Evolutionary conservation across 2,888 invertebrate species (phyloP).

Genomic region (Nudaria mundana): DNA sequence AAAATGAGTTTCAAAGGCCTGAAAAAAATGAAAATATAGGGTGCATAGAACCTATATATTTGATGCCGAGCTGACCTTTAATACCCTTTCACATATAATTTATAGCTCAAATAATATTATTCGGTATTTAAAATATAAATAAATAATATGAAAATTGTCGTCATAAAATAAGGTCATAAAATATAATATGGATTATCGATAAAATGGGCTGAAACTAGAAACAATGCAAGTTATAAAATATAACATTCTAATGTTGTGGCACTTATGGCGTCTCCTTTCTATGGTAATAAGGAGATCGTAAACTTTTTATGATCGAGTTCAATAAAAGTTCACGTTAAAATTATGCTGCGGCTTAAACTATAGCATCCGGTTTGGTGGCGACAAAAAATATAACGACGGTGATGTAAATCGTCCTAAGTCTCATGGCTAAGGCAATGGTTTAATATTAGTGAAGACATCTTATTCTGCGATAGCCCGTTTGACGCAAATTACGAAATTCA

Average conservation of each 20-base stretch:
- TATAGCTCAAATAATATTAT: slow-evolving; percentile 11
- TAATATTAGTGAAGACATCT: too few species aligned
- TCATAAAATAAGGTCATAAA: slow-evolving; percentile 43
- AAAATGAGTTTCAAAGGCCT: too few species aligned
- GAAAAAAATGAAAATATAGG: too few species aligned
- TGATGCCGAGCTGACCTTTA: too few species aligned
- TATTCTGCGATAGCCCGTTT: too few species aligned
- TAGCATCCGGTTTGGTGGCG: slow-evolving; percentile 25
- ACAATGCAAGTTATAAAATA: slow-evolving; percentile 52
- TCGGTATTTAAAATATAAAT: slow-evolving; percentile 20
- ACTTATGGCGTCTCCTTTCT: slow-evolving; percentile 48
- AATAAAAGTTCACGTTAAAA: slow-evolving; percentile 43
- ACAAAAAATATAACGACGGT: slow-evolving; percentile 19
- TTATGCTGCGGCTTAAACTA: slow-evolving; percentile 35
- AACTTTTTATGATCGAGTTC: slow-evolving; percentile 53
- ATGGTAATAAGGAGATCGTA: slow-evolving; percentile 56
- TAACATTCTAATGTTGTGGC: slow-evolving; percentile 49
- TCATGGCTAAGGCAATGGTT: too few species aligned
- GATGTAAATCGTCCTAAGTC: too few species aligned
- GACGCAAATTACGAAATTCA: too few species aligned
- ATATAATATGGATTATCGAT: slow-evolving; percentile 41
- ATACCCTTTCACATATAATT: too few species aligned
- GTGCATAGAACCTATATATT: too few species aligned
- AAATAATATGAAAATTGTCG: slow-evolving; percentile 27
- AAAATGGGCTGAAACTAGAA: slow-evolving; percentile 47